Evolutionary conservation across 2,113 vertebrate species (phyloP).

Genomic region (Vicugna pacos): DNA sequence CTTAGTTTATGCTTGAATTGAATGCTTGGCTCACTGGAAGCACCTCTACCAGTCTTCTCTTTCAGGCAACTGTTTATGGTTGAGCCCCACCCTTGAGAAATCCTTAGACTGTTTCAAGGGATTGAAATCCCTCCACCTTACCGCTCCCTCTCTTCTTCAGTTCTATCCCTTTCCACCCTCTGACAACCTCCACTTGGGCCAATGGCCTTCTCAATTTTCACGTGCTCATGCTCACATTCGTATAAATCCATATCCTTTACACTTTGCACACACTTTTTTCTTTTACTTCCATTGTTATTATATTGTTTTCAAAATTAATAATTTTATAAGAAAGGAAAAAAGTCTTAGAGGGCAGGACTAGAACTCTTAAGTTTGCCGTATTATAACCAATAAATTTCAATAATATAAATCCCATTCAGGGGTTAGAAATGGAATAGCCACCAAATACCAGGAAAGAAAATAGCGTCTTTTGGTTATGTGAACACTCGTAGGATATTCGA

Average conservation of each 20-base stretch:
- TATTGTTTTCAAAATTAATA: constrained; percentile 27
- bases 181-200: background rate
- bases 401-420: background rate
- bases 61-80: background rate
- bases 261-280: background rate
- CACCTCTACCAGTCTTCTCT: background rate
- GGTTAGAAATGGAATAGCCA: constrained; percentile 26
- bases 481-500: background rate
- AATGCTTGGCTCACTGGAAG: background rate
- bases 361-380: background rate
- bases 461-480: background rate
- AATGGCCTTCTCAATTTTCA: background rate
- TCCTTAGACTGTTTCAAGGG: background rate
- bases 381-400: background rate
- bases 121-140: background rate
- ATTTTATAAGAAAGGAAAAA: constrained; percentile 33
- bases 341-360: background rate
- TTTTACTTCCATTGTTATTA: constrained; percentile 6
- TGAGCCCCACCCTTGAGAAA: background rate
- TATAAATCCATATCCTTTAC: background rate
- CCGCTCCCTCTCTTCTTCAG: background rate
- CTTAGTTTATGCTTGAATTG: constrained; percentile 26
- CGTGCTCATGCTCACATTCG: background rate
- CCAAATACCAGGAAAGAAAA: background rate
- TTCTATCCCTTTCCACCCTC: background rate